Evolutionary conservation across 2,888 invertebrate species (phyloP).

Genomic region (Brachylomia viminalis): DNA sequence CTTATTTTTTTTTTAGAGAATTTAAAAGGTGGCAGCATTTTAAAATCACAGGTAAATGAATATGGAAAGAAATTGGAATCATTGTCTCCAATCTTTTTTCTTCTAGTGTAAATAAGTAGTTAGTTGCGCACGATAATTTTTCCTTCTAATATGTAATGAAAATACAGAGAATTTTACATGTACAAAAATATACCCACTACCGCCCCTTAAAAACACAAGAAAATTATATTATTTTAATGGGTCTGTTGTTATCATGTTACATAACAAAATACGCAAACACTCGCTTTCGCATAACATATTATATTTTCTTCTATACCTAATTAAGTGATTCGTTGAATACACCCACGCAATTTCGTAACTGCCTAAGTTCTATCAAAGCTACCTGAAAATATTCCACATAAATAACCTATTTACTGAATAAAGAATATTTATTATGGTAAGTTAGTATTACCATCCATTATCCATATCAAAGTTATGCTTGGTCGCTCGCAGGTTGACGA

Average conservation of each 20-base stretch:
- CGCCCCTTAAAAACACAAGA: neutral
- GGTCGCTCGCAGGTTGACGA: constrained; percentile 97
- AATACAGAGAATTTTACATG: neutral
- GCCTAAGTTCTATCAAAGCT: neutral
- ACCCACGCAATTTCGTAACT: neutral
- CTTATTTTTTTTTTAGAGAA: too few species aligned
- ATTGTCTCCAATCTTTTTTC: too few species aligned
- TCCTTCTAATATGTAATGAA: neutral
- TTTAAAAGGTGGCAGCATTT: neutral
- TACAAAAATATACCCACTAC: neutral
- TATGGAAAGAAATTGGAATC: neutral
- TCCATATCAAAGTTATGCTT: constrained; percentile 99
- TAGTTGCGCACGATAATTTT: too few species aligned
- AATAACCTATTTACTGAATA: neutral
- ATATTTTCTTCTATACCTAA: neutral
- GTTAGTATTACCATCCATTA: constrained; percentile 91
- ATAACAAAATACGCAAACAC: constrained; percentile 19
- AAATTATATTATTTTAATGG: neutral
- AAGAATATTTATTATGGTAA: neutral
- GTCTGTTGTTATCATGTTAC: constrained; percentile 25
- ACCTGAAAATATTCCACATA: too few species aligned
- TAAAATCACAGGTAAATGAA: neutral
- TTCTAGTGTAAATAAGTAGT: too few species aligned
- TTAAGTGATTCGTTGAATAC: constrained; percentile 14
- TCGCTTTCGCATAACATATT: constrained; percentile 8